These are phyloP conservation scores for Synanthedon andrenaeformis DNA, from an alignment of 2,888 invertebrate genomes.

Conservation along the genomic window DNA sequence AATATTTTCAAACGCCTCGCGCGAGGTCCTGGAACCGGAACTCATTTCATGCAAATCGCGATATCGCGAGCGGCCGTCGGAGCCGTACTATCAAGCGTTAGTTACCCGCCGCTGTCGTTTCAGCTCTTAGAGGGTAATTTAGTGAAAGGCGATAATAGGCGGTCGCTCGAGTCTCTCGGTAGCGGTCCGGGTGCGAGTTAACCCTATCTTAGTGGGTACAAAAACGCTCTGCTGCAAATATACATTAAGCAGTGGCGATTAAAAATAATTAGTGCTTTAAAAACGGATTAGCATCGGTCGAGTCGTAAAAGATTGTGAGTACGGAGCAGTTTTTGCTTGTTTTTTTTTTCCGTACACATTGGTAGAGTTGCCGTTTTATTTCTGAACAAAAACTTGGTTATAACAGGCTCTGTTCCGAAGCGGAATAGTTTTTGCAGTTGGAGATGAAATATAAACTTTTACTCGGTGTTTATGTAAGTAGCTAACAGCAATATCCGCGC, in stretches of 20 bases:
- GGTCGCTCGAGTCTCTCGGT: constrained; percentile 18
- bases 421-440: not conserved
- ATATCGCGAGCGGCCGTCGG: constrained; percentile 21
- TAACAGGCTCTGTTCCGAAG: not conserved
- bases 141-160: constrained; percentile 29
- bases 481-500: constrained; percentile 30
- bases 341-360: not conserved
- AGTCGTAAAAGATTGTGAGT: constrained; percentile 20
- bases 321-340: not conserved
- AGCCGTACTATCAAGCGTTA: constrained; percentile 16
- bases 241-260: constrained; percentile 32
- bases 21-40: constrained; percentile 15
- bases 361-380: not conserved
- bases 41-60: constrained; percentile 48
- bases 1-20: constrained; percentile 16
- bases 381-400: not conserved
- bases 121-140: constrained; percentile 31
- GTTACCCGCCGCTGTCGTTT: constrained; percentile 21
- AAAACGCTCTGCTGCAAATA: constrained; percentile 24
- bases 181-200: constrained; percentile 11
- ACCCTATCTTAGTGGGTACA: constrained; percentile 13
- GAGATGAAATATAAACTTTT: constrained; percentile 38
- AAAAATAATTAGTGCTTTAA: constrained; percentile 50
- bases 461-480: constrained; percentile 14
- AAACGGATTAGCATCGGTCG: constrained; percentile 28